A percentile compares a stretch with the other conserved stretches of the same genome.
These are phyloP conservation scores for Euphonia xanthogaster DNA, from an alignment of 2,797 vertebrate genomes.

Conservation along the genomic window DNA sequence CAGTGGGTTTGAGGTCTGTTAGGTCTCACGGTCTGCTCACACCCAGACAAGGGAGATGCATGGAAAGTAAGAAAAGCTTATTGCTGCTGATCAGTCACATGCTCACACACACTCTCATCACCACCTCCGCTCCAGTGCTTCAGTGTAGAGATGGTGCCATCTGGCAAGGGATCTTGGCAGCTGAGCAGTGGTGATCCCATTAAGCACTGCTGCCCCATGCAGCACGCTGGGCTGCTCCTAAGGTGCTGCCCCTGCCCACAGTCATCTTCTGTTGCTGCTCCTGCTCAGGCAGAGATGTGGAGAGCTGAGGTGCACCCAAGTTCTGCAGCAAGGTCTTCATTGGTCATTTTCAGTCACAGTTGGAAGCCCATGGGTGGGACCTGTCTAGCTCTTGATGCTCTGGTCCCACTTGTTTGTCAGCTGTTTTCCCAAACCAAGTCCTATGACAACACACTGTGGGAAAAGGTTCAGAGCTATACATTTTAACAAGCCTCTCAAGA, in stretches of 20 bases:
- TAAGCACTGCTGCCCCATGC: neutral
- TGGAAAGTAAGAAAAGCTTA: neutral
- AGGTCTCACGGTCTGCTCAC: neutral
- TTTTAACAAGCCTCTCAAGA: neutral
- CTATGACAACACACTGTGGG: neutral
- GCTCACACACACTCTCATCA: neutral
- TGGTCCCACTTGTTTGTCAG: neutral
- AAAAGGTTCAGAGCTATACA: neutral
- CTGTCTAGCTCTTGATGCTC: neutral
- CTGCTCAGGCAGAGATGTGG: neutral
- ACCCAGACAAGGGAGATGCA: neutral
- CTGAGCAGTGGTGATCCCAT: neutral
- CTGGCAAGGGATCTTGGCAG: neutral
- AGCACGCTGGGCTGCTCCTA: neutral
- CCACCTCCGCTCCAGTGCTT: rapidly evolving
- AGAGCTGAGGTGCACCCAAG: neutral
- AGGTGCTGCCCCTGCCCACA: neutral
- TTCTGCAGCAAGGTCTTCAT: rapidly evolving
- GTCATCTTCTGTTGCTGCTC: rapidly evolving
- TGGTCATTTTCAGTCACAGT: neutral
- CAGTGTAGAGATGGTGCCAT: rapidly evolving
- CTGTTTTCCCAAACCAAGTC: neutral
- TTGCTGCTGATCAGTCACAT: neutral
- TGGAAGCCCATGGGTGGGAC: neutral
- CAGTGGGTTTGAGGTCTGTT: neutral